Percentiles rank a stretch among this genome's conserved stretches.
Evolutionary conservation across 2,888 invertebrate genomes (phyloP).

Genomic region (Diadegma fenestrale): DNA sequence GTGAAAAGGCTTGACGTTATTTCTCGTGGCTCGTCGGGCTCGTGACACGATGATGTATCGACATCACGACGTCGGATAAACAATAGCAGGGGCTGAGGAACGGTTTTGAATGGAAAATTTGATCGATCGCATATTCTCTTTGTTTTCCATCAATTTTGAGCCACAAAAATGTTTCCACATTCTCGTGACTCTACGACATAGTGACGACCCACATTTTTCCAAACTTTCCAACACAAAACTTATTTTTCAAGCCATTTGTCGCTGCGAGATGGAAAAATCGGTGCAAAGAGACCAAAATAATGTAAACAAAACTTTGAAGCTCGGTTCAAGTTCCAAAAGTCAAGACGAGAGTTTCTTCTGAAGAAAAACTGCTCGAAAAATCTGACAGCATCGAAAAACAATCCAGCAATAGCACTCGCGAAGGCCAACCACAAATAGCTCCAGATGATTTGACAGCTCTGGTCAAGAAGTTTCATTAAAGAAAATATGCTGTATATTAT

Average conservation of each 20-base stretch:
- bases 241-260: neutral
- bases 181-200: neutral
- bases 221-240: neutral
- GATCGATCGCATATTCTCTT: neutral
- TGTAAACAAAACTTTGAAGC: neutral
- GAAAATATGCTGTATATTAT: neutral
- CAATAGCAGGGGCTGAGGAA: neutral
- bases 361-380: neutral
- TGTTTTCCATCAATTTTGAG: neutral
- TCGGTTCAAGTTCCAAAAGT: neutral
- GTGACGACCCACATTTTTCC: neutral
- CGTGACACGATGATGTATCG: slow-evolving; percentile 5
- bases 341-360: neutral
- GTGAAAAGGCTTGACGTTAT: slow-evolving; percentile 1
- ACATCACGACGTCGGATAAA: neutral
- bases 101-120: neutral
- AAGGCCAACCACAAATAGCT: neutral
- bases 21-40: neutral
- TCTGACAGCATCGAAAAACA: neutral
- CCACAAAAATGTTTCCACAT: neutral
- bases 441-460: neutral
- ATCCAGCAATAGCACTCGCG: neutral
- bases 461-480: neutral
- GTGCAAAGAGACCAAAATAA: neutral
- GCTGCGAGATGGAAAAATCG: neutral